Evolutionary conservation across 1,140 invertebrate genomes (phyloP).

Genomic region (Eupristina koningsbergeri): DNA sequence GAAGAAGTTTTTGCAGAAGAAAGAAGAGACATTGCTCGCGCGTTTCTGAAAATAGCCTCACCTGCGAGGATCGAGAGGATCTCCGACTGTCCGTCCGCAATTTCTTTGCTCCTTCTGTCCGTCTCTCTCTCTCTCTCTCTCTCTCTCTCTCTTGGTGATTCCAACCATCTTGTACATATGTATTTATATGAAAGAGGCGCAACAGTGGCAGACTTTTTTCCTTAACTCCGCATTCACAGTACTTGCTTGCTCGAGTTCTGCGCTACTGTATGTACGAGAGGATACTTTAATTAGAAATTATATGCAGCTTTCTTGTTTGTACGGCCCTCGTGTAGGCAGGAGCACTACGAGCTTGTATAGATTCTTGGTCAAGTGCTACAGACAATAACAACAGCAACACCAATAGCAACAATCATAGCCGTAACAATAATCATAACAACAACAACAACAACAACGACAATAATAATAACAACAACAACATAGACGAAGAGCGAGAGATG

Average conservation of each 20-base stretch:
- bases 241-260: neutral
- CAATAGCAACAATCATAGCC: neutral
- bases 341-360: constrained; percentile 26
- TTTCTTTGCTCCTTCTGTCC: constrained; percentile 22
- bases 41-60: constrained; percentile 45
- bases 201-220: neutral
- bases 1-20: constrained; percentile 49
- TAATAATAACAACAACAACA: too few relatives aligned
- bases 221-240: neutral
- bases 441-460: neutral
- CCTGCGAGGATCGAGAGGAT: neutral
- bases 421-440: too few relatives aligned
- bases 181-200: neutral
- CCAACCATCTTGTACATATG: constrained; percentile 40
- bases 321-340: neutral
- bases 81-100: neutral
- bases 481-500: too few relatives aligned
- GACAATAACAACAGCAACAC: neutral
- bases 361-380: neutral
- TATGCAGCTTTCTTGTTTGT: neutral
- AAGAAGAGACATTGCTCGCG: constrained; percentile 48
- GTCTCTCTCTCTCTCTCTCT: too few relatives aligned
- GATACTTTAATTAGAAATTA: constrained; percentile 46
- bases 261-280: neutral
- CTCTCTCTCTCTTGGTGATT: constrained; percentile 2